Evolutionary conservation across 2,113 vertebrate genomes (phyloP), one percentile per base, ranked within the genome.

Genomic region (Entosphenus tridentatus): DNA sequence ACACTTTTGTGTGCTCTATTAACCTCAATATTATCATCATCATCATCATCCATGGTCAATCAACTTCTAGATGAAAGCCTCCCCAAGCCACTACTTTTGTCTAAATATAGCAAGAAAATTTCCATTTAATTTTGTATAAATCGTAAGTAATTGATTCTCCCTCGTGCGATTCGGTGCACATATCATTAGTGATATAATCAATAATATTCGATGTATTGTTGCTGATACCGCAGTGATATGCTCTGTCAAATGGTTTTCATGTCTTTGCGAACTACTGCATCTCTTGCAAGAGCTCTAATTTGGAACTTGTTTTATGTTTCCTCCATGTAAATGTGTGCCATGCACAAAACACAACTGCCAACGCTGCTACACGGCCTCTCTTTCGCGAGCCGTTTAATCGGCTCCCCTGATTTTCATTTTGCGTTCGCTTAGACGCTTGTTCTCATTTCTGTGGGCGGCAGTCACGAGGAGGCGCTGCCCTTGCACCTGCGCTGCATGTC

Each of bases 401-500:
- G 8, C 68, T 12, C 17, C 68, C n/a, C 55, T 56, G 39, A 39
- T 69, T 56, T n/a, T 3, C n/a, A 18, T n/a, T 12, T 54, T 69
- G 16, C 9, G 68, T 9, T 10, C 8, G 16, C n/a, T 39, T 17
- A 69, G 55, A 70, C 8, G 8, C 9, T 70, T 57, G 14, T 68
- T n/a, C 13, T 17, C 14, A 17, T 18, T 59, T 21, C n/a, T 58
- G 56, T n/a, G 13, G n/a, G 55, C 17, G 13, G 10, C 75, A 98
- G 92, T 69, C 76, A 75, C 75, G 83, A 90, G 39, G 79, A 78
- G 69, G 68, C 72, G 62, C 77, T 98, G 55, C 89, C 93, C 0
- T 79, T 84, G 58, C 95, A 84, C 62, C 79, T 98, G 75, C 82
- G 87, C 2, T 83, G 79, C 73, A 96, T 95, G 76, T 88, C 90